A percentile compares a stretch with the other conserved stretches of the same genome.
These are phyloP conservation scores for Orthosia cruda DNA, from an alignment of 2,888 invertebrate genomes.

Conservation along the genomic window DNA sequence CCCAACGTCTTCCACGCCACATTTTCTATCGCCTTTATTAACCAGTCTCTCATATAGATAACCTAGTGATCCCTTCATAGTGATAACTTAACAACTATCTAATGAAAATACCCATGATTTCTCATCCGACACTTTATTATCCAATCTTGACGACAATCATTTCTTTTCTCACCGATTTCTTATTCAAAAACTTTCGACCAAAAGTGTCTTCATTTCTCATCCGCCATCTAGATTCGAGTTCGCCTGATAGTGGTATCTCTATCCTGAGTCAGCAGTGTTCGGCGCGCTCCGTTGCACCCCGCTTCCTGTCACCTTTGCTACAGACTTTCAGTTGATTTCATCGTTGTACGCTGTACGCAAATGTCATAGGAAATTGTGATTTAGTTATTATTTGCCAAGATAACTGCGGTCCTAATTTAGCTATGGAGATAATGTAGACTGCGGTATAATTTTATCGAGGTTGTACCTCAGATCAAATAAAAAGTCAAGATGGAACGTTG, in stretches of 20 bases:
- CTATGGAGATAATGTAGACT: neutral
- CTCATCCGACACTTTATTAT: too few relatives aligned
- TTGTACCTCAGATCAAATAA: too few relatives aligned
- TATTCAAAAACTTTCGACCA: neutral
- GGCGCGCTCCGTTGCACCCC: slow-evolving; percentile 86
- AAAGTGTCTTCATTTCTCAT: neutral
- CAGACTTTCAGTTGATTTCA: slow-evolving; percentile 90
- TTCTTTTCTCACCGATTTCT: neutral
- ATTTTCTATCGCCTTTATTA: neutral
- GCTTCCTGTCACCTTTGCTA: slow-evolving; percentile 90
- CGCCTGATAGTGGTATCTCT: slow-evolving; percentile 72
- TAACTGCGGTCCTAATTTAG: slow-evolving; percentile 7
- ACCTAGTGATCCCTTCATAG: too few relatives aligned
- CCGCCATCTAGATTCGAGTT: slow-evolving; percentile 71
- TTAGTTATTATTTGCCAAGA: slow-evolving; percentile 55
- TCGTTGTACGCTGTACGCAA: slow-evolving; percentile 86
- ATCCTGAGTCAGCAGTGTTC: slow-evolving; percentile 87
- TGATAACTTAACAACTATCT: too few relatives aligned
- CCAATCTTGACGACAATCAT: neutral
- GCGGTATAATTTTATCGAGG: neutral
- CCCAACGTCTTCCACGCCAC: too few relatives aligned
- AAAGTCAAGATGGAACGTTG: too few relatives aligned
- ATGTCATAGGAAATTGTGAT: slow-evolving; percentile 78
- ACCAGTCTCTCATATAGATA: neutral
- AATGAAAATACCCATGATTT: too few relatives aligned